Percentiles rank a stretch among this genome's conserved stretches.
Evolutionary conservation across 2,888 invertebrate genomes (phyloP).

Genomic region (Laspeyria flexula): DNA sequence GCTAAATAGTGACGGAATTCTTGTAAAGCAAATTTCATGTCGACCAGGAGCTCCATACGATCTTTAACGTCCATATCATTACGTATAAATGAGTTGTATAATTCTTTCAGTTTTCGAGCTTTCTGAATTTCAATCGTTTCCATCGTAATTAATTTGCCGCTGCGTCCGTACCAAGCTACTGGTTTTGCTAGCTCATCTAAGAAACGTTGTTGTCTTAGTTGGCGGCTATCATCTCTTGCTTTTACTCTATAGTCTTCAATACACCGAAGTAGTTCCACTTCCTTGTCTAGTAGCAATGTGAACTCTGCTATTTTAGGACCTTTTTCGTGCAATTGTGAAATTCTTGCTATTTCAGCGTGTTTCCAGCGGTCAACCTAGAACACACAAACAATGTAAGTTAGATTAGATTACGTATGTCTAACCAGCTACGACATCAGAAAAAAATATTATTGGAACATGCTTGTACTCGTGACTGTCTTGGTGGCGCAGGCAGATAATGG

Average conservation of each 20-base stretch:
- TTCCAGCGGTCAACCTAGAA: slow-evolving; percentile 88
- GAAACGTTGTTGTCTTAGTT: slow-evolving; percentile 87
- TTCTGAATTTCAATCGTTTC: slow-evolving; percentile 93
- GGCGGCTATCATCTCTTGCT: slow-evolving; percentile 86
- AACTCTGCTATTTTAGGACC: slow-evolving; percentile 90
- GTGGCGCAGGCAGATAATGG: too few relatives aligned
- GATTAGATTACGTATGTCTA: too few relatives aligned
- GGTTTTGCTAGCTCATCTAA: slow-evolving; percentile 90
- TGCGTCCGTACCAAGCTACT: slow-evolving; percentile 91
- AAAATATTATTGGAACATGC: too few relatives aligned
- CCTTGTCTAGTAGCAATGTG: slow-evolving; percentile 89
- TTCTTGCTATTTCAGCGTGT: slow-evolving; percentile 87
- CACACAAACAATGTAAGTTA: too few relatives aligned
- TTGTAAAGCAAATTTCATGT: slow-evolving; percentile 89
- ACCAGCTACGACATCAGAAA: too few relatives aligned
- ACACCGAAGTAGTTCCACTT: slow-evolving; percentile 88
- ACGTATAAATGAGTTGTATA: slow-evolving; percentile 89
- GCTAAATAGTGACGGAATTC: slow-evolving; percentile 85
- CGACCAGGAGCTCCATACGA: slow-evolving; percentile 89
- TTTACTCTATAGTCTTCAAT: slow-evolving; percentile 89
- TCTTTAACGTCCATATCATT: slow-evolving; percentile 87
- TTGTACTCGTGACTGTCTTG: too few relatives aligned
- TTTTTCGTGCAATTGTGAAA: slow-evolving; percentile 87
- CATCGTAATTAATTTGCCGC: slow-evolving; percentile 90
- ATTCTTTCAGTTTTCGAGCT: slow-evolving; percentile 90